These are phyloP conservation scores for Halcyon senegalensis DNA, from an alignment of 2,113 vertebrate genomes.

Conservation along the genomic window DNA sequence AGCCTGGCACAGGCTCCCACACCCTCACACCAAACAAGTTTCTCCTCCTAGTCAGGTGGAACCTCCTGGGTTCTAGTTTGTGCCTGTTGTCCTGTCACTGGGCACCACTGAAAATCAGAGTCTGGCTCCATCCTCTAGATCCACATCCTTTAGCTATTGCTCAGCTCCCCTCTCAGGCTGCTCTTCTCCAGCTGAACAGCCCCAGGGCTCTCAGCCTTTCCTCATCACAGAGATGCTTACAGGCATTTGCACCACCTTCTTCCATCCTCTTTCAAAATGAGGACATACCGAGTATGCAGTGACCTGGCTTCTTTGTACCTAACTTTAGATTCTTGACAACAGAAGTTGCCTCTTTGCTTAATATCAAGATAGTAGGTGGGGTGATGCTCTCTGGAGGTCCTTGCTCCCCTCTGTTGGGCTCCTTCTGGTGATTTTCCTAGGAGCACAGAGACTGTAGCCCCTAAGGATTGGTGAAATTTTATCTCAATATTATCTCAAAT, in stretches of 20 bases:
- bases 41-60: too few relatives aligned
- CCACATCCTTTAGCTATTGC: too few relatives aligned
- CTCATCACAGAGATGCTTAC: too few relatives aligned
- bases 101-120: too few relatives aligned
- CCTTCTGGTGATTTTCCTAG: background rate
- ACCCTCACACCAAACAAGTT: too few relatives aligned
- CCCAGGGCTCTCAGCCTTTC: too few relatives aligned
- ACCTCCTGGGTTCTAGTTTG: too few relatives aligned
- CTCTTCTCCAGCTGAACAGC: too few relatives aligned
- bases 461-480: background rate
- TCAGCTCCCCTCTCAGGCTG: too few relatives aligned
- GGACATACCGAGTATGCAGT: background rate
- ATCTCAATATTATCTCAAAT: background rate
- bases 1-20: too few relatives aligned
- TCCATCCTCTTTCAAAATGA: background rate
- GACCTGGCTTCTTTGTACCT: background rate
- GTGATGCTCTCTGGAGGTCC: background rate
- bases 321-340: background rate
- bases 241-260: background rate
- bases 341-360: background rate
- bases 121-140: too few relatives aligned
- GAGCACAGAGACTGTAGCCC: background rate
- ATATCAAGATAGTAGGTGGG: background rate
- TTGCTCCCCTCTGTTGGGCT: background rate
- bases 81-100: too few relatives aligned